Conservation (phyloP, 2,888 invertebrate genomes). For the Thymelicus acteon region DNA sequence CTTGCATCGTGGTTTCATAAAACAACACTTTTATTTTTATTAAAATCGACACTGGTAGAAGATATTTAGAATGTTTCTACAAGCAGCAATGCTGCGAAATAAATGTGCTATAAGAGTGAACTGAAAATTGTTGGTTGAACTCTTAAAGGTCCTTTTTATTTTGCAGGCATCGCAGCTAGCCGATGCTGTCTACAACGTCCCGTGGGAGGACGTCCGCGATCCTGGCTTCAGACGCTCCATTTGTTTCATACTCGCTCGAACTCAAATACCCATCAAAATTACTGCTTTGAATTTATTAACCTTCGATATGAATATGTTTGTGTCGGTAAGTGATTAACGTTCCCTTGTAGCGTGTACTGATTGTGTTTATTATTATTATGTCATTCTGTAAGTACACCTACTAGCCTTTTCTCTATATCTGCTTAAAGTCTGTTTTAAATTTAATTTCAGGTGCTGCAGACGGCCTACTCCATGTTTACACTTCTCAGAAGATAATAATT, state of each 20-base stretch:
- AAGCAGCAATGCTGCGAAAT: no score
- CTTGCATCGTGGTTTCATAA: no score
- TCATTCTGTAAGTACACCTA: no score
- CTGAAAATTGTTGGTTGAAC: no score
- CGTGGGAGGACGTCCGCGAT: constrained; percentile 46
- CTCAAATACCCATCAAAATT: constrained; percentile 44
- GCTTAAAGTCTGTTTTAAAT: not conserved
- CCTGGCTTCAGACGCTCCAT: constrained; percentile 41
- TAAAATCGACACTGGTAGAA: no score
- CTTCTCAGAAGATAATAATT: constrained; percentile 37
- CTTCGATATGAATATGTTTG: constrained; percentile 48
- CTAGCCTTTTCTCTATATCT: no score
- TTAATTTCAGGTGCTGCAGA: constrained; percentile 46
- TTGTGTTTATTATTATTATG: no score
- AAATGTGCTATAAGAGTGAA: no score
- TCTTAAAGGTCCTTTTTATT: not conserved
- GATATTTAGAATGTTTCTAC: no score
- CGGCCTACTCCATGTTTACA: constrained; percentile 45
- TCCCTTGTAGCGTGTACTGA: no score
- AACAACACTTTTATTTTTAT: no score
- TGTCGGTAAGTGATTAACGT: constrained; percentile 42
- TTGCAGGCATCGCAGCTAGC: constrained; percentile 45
- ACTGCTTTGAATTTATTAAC: constrained; percentile 44
- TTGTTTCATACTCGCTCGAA: constrained; percentile 43
- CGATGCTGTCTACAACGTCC: constrained; percentile 41